Conservation (phyloP, 2,888 invertebrate genomes). For the Strigamia transsilvanica region DNA sequence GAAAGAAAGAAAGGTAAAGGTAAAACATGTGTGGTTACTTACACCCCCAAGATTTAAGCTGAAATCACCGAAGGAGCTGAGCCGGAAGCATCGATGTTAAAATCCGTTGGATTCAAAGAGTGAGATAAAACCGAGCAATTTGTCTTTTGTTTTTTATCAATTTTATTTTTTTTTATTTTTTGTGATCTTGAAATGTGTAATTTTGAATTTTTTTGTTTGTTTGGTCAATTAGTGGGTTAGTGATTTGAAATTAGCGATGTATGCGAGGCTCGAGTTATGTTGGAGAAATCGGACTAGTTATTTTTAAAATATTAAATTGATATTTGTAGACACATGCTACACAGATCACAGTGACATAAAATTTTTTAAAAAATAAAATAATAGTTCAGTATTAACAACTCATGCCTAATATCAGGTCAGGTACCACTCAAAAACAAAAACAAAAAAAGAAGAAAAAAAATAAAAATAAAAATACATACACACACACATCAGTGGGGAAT, state of each 20-base stretch:
- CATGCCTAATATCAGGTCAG: neutral
- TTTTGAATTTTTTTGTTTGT: neutral
- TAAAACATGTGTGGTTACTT: neutral
- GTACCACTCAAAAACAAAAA: neutral
- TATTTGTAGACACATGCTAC: neutral
- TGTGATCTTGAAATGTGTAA: neutral
- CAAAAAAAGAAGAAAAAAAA: neutral
- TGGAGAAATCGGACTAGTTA: neutral
- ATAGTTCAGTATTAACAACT: neutral
- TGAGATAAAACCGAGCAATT: neutral
- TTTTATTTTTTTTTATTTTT: neutral
- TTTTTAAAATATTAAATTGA: neutral
- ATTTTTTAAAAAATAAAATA: neutral
- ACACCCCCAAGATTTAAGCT: slow-evolving; percentile 22
- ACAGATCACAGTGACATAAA: neutral
- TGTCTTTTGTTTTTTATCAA: neutral
- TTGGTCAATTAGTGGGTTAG: neutral
- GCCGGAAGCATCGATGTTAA: slow-evolving; percentile 18
- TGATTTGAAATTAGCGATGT: neutral
- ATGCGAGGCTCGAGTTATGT: neutral
- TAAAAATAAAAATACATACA: neutral
- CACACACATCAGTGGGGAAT: slow-evolving; percentile 25
- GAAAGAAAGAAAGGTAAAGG: neutral
- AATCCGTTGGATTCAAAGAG: neutral
- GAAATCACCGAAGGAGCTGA: slow-evolving; percentile 31